These are phyloP conservation scores for Mobula birostris DNA, from an alignment of 2,113 vertebrate genomes.

Conservation along the genomic window DNA sequence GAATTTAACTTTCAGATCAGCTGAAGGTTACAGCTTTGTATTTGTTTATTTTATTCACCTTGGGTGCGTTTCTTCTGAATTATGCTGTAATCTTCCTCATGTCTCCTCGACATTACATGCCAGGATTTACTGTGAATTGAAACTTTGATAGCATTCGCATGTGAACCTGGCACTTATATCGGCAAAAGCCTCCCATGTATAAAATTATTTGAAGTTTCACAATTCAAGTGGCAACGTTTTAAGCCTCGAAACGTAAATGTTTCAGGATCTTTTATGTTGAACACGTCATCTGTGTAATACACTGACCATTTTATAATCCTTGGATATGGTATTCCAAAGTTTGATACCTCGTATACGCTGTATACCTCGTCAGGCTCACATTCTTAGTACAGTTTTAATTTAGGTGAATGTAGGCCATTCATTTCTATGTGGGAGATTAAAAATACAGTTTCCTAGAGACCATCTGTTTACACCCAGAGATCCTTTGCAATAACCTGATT, in stretches of 20 bases:
- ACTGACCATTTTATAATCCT: neutral
- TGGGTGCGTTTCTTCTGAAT: neutral
- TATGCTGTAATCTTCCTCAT: neutral
- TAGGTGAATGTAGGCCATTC: slow-evolving; percentile 44
- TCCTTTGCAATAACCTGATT: slow-evolving; percentile 19
- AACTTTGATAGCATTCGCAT: neutral
- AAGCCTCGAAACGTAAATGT: neutral
- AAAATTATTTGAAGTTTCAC: neutral
- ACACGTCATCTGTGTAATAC: neutral
- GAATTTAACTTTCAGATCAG: neutral
- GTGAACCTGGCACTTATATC: neutral
- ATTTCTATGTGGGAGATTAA: slow-evolving; percentile 52
- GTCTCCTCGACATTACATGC: neutral
- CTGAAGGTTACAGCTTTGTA: neutral
- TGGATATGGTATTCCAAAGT: neutral
- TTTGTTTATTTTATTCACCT: neutral
- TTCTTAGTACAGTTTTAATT: slow-evolving; percentile 50
- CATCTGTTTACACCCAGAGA: slow-evolving; percentile 46
- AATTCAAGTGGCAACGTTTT: neutral
- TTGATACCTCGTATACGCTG: neutral
- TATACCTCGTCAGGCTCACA: neutral
- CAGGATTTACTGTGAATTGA: neutral
- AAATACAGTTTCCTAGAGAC: slow-evolving; percentile 49
- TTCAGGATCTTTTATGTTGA: neutral
- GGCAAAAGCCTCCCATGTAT: neutral